Conservation (phyloP, 2,113 vertebrate genomes). For the Riparia riparia region DNA sequence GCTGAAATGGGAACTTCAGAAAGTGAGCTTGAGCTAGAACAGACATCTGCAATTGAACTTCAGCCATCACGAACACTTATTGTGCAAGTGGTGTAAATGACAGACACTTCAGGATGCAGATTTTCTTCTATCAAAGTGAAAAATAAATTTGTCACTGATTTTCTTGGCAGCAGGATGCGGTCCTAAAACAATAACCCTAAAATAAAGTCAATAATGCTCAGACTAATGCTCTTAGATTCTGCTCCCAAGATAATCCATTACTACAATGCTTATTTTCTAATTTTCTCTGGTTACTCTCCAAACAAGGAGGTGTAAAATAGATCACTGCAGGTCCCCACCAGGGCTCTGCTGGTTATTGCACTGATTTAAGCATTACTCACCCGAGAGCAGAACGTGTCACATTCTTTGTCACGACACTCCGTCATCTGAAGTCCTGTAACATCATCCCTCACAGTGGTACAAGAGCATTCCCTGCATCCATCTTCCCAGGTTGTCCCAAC, state of each 20-base stretch:
- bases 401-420: constrained; percentile 83
- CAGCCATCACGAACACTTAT: neutral
- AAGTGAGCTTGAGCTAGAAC: neutral
- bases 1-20: neutral
- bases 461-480: constrained; percentile 85
- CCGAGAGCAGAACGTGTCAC: constrained; percentile 81
- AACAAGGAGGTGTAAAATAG: neutral
- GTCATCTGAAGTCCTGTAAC: constrained; percentile 81
- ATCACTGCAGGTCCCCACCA: neutral
- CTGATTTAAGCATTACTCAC: constrained; percentile 73
- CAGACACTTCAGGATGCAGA: neutral
- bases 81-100: neutral
- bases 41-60: neutral
- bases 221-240: neutral
- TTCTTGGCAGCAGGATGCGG: neutral
- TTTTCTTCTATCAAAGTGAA: neutral
- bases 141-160: neutral
- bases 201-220: neutral
- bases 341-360: neutral
- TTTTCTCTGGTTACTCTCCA: neutral
- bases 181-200: neutral
- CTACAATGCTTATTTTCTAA: neutral
- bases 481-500: constrained; percentile 88
- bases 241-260: neutral
- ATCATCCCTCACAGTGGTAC: constrained; percentile 80